A percentile compares a stretch with the other conserved stretches of the same genome.
Evolutionary conservation across 35 echinoderm and acorn worm species (phyloP).

Genomic region (Eucidaris tribuloides): DNA sequence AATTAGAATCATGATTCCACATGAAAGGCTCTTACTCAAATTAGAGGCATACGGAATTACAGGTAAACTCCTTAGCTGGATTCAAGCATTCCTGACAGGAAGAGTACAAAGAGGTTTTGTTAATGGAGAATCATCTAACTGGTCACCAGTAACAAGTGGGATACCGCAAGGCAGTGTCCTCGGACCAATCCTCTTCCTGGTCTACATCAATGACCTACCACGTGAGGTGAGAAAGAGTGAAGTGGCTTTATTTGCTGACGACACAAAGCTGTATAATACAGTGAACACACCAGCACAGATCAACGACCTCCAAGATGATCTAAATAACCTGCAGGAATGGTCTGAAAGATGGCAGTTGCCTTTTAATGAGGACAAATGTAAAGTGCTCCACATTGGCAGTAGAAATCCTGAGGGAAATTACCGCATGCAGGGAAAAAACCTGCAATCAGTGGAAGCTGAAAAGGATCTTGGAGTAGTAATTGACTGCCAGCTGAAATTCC

Average conservation of each 20-base stretch:
- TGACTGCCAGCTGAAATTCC: no score
- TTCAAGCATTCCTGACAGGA: background rate
- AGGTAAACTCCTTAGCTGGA: background rate
- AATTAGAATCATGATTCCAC: no score
- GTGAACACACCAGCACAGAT: background rate
- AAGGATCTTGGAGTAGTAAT: no score
- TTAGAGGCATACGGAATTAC: background rate
- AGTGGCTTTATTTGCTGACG: constrained; percentile 24
- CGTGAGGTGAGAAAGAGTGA: background rate
- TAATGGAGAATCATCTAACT: background rate
- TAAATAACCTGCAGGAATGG: background rate
- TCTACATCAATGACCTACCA: background rate
- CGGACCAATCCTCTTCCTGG: background rate
- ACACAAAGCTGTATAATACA: constrained; percentile 7
- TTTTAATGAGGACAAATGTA: constrained; percentile 16
- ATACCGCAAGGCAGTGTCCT: constrained; percentile 27
- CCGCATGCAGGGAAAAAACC: no score
- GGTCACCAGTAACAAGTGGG: background rate
- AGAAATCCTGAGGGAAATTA: background rate
- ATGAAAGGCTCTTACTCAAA: background rate
- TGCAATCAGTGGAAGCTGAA: no score
- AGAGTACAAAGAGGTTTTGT: background rate
- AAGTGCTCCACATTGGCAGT: constrained; percentile 9
- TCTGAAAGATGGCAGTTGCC: background rate
- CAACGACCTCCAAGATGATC: background rate